Percentiles rank a stretch among this genome's conserved stretches.
These are phyloP conservation scores for Cenopis cana DNA, from an alignment of 2,888 invertebrate genomes.

Conservation along the genomic window DNA sequence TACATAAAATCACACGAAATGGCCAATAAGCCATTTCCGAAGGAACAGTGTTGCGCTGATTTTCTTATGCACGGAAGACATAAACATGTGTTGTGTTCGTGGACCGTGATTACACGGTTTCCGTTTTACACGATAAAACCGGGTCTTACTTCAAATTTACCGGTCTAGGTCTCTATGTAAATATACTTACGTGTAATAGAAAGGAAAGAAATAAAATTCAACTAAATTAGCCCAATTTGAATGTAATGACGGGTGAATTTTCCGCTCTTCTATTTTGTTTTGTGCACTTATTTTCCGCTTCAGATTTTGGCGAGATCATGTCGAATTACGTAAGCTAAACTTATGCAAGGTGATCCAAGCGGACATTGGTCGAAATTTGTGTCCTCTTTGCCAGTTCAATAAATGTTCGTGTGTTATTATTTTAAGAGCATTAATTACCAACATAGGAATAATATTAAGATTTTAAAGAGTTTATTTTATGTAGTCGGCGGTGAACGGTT, in stretches of 20 bases:
- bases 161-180: background rate
- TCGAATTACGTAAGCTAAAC: slow-evolving; percentile 61
- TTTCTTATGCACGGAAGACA: too few relatives aligned
- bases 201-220: background rate
- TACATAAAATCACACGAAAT: too few relatives aligned
- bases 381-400: slow-evolving; percentile 27
- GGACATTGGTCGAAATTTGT: slow-evolving; percentile 43
- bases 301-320: slow-evolving; percentile 71
- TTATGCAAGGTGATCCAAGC: slow-evolving; percentile 63
- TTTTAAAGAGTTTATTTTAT: background rate
- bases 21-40: too few relatives aligned
- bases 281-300: slow-evolving; percentile 68
- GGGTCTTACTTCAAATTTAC: background rate
- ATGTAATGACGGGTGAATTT: slow-evolving; percentile 53
- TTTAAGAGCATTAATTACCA: background rate
- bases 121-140: background rate
- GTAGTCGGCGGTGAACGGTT: too few relatives aligned
- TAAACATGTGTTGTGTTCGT: too few relatives aligned
- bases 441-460: too few relatives aligned
- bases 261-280: slow-evolving; percentile 60
- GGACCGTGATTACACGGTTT: too few relatives aligned
- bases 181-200: background rate
- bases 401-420: slow-evolving; percentile 19
- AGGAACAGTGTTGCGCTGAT: too few relatives aligned
- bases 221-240: slow-evolving; percentile 28